Evolutionary conservation across 2,797 vertebrate genomes (phyloP).

Genomic region (Pogoniulus pusillus): DNA sequence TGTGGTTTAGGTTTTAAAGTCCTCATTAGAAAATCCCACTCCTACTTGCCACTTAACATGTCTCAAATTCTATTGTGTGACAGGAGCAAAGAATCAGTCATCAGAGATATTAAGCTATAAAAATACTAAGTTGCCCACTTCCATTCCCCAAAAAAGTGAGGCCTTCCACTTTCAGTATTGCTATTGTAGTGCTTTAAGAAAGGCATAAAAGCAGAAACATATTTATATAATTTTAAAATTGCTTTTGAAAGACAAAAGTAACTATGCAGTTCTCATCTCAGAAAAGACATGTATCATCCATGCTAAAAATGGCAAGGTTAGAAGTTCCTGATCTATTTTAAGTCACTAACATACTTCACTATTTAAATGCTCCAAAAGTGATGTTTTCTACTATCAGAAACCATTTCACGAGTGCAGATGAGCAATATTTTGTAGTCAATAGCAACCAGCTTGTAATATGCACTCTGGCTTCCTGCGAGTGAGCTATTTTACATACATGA

Average conservation of each 20-base stretch:
- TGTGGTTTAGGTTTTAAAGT: neutral
- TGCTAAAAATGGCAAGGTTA: neutral
- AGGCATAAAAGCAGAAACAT: neutral
- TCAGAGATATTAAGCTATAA: neutral
- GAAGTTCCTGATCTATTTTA: constrained; percentile 4
- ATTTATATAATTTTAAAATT: no score
- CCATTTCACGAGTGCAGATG: neutral
- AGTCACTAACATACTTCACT: neutral
- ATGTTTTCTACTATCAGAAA: neutral
- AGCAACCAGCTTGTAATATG: constrained; percentile 29
- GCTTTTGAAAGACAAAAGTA: neutral
- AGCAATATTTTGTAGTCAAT: constrained; percentile 54
- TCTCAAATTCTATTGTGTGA: neutral
- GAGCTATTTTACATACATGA: neutral
- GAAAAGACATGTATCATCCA: neutral
- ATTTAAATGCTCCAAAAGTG: neutral
- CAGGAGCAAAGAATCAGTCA: neutral
- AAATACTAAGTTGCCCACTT: neutral
- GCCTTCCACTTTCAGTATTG: neutral
- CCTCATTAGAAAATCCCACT: neutral
- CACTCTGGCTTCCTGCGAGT: neutral
- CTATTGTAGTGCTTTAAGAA: neutral
- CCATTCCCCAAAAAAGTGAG: neutral
- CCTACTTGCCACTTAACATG: neutral
- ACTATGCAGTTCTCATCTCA: neutral